Evolutionary conservation across 2,888 invertebrate genomes (phyloP).

Genomic region (Theodoxus fluviatilis): DNA sequence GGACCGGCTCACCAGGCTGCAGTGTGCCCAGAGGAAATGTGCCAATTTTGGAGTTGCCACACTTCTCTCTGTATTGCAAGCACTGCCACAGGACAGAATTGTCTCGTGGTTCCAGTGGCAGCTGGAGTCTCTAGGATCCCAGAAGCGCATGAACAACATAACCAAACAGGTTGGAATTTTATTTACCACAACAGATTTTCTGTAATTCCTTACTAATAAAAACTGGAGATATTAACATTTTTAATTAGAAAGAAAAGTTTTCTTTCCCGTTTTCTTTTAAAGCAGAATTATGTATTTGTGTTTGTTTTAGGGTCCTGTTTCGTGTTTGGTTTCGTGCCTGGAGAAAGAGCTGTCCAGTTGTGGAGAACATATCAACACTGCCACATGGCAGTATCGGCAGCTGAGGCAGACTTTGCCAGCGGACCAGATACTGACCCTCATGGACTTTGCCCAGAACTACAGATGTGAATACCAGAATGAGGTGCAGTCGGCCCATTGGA

Average conservation of each 20-base stretch:
- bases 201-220: too few species aligned
- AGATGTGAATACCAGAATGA: constrained; percentile 15
- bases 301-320: too few species aligned
- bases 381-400: constrained; percentile 14
- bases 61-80: not conserved
- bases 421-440: not conserved
- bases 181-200: too few species aligned
- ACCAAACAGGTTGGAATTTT: too few species aligned
- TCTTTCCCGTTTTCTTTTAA: too few species aligned
- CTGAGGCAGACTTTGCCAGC: not conserved
- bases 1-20: not conserved
- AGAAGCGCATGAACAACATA: too few species aligned
- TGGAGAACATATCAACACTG: not conserved
- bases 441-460: constrained; percentile 22
- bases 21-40: not conserved
- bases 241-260: too few species aligned
- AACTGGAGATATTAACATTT: too few species aligned
- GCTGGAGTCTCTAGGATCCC: too few species aligned
- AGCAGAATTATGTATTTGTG: too few species aligned
- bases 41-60: not conserved
- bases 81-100: not conserved
- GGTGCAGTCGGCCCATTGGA: constrained; percentile 22
- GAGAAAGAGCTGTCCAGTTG: too few species aligned
- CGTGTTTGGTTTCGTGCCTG: too few species aligned
- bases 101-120: not conserved